A percentile compares a stretch with the other conserved stretches of the same genome.
Conservation (phyloP, 2,888 invertebrate genomes). For the Helleia helle region DNA sequence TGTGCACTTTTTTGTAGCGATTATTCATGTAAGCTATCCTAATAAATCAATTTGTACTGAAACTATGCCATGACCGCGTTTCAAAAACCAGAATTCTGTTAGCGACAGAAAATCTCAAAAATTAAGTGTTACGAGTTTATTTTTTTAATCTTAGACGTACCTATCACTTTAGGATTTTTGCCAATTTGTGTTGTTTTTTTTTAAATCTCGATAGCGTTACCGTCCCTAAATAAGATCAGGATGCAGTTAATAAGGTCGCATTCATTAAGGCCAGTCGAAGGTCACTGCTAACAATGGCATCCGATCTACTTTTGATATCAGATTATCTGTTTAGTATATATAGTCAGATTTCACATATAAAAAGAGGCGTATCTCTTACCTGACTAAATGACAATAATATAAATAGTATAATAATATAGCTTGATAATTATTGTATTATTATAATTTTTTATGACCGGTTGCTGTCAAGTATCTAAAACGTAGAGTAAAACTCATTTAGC, state of each 20-base stretch:
- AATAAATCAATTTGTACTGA: no score
- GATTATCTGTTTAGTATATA: neutral
- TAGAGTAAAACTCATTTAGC: no score
- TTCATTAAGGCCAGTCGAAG: neutral
- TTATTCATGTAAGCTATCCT: no score
- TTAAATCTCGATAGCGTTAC: neutral
- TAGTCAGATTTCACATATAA: neutral
- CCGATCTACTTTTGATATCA: neutral
- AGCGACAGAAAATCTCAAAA: neutral
- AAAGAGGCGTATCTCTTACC: no score
- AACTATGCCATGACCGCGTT: conserved; percentile 10
- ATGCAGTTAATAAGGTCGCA: neutral
- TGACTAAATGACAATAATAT: no score
- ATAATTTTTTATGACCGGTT: no score
- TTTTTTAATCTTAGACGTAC: neutral
- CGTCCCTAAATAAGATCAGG: neutral
- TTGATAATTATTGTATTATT: no score
- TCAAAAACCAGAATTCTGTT: conserved; percentile 4
- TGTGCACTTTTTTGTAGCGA: no score
- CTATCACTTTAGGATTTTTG: neutral
- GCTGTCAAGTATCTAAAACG: no score
- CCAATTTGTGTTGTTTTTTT: neutral
- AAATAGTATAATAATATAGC: no score
- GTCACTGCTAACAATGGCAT: conserved; percentile 1
- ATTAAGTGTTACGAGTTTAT: neutral